Base-by-base conservation (phyloP, 2,797 vertebrate species). In the Halcyon smyrnensis region DNA sequence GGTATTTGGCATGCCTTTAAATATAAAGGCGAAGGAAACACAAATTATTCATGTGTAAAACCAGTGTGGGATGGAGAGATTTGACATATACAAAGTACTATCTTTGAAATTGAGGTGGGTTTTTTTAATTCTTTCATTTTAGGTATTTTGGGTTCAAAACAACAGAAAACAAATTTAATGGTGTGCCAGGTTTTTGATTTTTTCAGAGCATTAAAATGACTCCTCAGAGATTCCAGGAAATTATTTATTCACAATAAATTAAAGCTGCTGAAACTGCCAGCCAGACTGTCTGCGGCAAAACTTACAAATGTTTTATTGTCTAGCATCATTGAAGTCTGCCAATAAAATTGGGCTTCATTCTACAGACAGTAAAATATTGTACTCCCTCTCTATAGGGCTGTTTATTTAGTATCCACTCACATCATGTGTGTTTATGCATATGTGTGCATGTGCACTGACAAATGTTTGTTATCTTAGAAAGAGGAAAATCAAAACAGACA, bases 171-270 rank as follows among this genome's bases (percentile, higher is more conserved):
- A 93, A 95, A 68, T 85, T 62, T 84, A 95, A 79, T 46, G 59
- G 69, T 30, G 37, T 88, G 90, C 50, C 64, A 87, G 64, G 53
- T 85, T 91, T 94, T 84, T 86, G 82, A 84, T 96, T 89, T 94
- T 82, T 87, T 86, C 24, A 0, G 62, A 89, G 45, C 71, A 87
- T 89, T 94, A 91, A 97, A 95, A 93, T 84, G 53, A 96, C 78
- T 85, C 95, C 77, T 82, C 76, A 57, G 82, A 78, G 84, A 93
- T 96, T 96, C 53, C 74, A 96, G 70, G 54, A 96, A 96, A 96
- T 97, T 94, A 96, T 97, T 96, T 96, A 95, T 93, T 94, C 92
- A 92, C 91, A 95, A 97, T 96, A 96, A 97, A 95, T 96, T 96
- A 96, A 89, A 94, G 85, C 80, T 96, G 74, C 77, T 89, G 54